A percentile compares a stretch with the other conserved stretches of the same genome.
phyloP scores from a whole-genome alignment of 1,140 invertebrate genomes.

The Medauroidea extradentata region DNA sequence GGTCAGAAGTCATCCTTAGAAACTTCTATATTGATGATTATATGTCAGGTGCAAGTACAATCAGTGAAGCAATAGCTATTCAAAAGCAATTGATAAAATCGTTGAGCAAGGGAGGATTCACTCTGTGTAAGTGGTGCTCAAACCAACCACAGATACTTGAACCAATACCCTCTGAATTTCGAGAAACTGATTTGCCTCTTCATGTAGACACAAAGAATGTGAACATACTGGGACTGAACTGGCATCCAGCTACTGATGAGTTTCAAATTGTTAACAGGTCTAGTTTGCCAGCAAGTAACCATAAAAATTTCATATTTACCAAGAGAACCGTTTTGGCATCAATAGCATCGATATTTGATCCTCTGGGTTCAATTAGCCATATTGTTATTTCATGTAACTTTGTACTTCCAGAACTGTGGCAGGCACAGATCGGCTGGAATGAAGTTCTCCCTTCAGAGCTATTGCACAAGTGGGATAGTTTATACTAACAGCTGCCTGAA shows the following conservation, averaged over 20 bases:
- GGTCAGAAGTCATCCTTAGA: slow-evolving; percentile 26
- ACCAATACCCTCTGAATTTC: slow-evolving; percentile 1
- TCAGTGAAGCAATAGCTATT: slow-evolving; percentile 17
- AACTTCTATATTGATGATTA: slow-evolving; percentile 47
- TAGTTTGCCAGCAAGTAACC: background rate
- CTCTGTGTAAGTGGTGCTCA: slow-evolving; percentile 16
- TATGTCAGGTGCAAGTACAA: slow-evolving; percentile 29
- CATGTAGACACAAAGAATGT: background rate
- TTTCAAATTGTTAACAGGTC: slow-evolving; percentile 6
- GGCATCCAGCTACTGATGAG: slow-evolving; percentile 15
- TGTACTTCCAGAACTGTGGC: too few relatives aligned
- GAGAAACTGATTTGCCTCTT: slow-evolving; percentile 3
- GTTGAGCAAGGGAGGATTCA: slow-evolving; percentile 20
- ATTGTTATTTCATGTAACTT: too few relatives aligned
- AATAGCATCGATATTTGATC: too few relatives aligned
- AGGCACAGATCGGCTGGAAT: too few relatives aligned
- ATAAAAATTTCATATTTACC: background rate
- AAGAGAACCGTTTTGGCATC: too few relatives aligned
- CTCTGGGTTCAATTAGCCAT: background rate
- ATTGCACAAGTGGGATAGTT: background rate
- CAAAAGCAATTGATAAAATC: too few relatives aligned
- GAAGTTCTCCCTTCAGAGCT: too few relatives aligned
- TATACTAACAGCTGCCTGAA: background rate
- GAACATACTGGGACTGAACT: too few relatives aligned
- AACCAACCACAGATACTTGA: background rate